These are phyloP conservation scores for Ifrita kowaldi DNA, from an alignment of 2,113 vertebrate genomes.

Conservation along the genomic window DNA sequence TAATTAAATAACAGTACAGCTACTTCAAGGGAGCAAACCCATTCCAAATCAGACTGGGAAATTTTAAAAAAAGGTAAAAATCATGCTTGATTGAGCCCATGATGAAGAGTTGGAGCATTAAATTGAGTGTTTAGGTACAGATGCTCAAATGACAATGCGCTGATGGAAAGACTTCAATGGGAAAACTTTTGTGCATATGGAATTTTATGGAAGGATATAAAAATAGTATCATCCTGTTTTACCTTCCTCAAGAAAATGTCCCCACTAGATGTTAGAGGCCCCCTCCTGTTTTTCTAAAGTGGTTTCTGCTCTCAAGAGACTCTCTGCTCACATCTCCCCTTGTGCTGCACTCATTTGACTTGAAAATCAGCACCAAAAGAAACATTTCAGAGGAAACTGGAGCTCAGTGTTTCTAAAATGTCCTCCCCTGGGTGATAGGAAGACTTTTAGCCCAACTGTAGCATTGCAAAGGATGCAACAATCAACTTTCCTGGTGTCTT, in stretches of 20 bases:
- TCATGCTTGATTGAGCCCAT: background rate
- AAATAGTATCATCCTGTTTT: background rate
- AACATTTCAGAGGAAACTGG: background rate
- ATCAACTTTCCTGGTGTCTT: background rate
- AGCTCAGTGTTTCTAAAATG: background rate
- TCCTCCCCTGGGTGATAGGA: background rate
- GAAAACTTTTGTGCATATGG: background rate
- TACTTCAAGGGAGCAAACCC: background rate
- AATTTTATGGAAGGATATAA: background rate
- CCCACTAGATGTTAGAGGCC: background rate
- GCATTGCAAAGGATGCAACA: background rate
- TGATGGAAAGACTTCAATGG: background rate
- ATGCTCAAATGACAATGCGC: background rate
- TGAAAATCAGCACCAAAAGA: background rate
- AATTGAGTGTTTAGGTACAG: background rate
- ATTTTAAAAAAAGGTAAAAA: background rate
- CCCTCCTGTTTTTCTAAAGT: background rate
- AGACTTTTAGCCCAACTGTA: background rate
- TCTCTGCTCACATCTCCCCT: background rate
- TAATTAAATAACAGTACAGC: background rate
- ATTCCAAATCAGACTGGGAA: background rate
- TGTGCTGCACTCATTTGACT: background rate
- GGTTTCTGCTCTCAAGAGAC: background rate
- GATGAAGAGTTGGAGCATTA: background rate
- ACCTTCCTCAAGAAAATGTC: background rate